Evolutionary conservation across 2,888 invertebrate genomes (phyloP).

Genomic region (Parnassius orleans): DNA sequence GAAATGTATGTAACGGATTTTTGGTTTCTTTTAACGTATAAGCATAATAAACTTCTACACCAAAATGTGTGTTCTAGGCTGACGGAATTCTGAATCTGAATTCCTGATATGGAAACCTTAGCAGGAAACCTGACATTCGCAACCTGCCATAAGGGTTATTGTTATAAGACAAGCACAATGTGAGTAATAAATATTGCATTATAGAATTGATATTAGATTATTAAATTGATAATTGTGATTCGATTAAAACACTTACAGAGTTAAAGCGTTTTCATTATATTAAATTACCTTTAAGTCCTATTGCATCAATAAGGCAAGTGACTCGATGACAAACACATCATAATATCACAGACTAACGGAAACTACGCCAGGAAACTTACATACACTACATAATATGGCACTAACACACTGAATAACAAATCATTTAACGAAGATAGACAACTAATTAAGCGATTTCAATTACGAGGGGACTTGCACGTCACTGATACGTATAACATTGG

Average conservation of each 20-base stretch:
- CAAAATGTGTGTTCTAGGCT: no score
- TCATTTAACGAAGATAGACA: slow-evolving; percentile 6
- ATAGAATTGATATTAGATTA: slow-evolving; percentile 1
- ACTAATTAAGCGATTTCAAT: slow-evolving; percentile 7
- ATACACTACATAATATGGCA: slow-evolving; percentile 75
- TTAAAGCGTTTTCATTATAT: slow-evolving; percentile 9
- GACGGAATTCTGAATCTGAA: no score
- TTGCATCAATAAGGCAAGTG: slow-evolving; percentile 57
- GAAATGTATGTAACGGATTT: no score
- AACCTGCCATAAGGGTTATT: slow-evolving; percentile 4
- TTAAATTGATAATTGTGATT: slow-evolving; percentile 20
- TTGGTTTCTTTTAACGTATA: no score
- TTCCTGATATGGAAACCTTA: no score
- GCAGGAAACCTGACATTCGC: no score
- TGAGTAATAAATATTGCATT: background rate
- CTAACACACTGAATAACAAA: slow-evolving; percentile 64
- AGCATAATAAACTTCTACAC: no score
- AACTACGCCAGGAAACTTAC: slow-evolving; percentile 58
- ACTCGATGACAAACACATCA: slow-evolving; percentile 61
- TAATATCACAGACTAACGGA: slow-evolving; percentile 79
- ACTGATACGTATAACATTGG: slow-evolving; percentile 27
- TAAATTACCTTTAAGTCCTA: slow-evolving; percentile 31
- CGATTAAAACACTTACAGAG: slow-evolving; percentile 6
- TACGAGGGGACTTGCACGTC: slow-evolving; percentile 14
- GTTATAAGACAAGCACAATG: slow-evolving; percentile 11